Base-by-base conservation (phyloP, 2,888 invertebrate genomes). In the Andrena fulva region DNA sequence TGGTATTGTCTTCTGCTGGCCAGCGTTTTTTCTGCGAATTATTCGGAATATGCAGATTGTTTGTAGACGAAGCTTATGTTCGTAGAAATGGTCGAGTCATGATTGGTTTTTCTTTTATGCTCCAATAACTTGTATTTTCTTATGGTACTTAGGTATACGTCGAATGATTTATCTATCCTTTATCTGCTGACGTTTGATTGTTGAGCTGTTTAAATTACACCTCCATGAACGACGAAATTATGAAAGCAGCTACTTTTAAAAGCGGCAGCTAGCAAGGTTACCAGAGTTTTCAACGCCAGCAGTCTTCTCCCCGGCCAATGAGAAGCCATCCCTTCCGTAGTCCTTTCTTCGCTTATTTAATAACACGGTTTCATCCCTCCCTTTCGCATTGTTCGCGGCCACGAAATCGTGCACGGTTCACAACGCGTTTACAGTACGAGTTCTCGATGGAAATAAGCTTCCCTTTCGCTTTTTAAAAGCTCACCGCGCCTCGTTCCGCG, bases 371-470 rank as follows among this genome's bases (percentile, higher is more conserved):
- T 12, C 63, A 24, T 29, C 27, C 27, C 27, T 24, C n/a, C 12
- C 6, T 16, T 8, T 27, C 16, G 4, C 35, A 42, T 35, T 69
- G 16, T 59, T 2, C n/a, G 16, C 12, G 20, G 12, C 5, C 27
- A 68, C 12, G 20, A n/a, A 27, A 59, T 29, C 56, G 27, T n/a
- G 27, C 27, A 68, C 16, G 29, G 10, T 56, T 69, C 56, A 10
- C 16, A 31, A 42, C 35, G 16, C n/a, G n/a, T n/a, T 48, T 4
- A 12, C 70, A 20, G 20, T 29, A 24, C 42, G n/a, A 75, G 33
- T n/a, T 74, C 50, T 29, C 8, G 20, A 52, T 74, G 48, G 48
- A 50, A 74, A 29, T 73, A 59, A 64, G 35, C 24, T 27, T 7
- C 16, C 10, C n/a, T 2, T 4, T 8, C 12, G 16, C 16, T 60